phyloP scores from a whole-genome alignment of 53 echinoderm and acorn worm species.

The Arbacia lixula region DNA sequence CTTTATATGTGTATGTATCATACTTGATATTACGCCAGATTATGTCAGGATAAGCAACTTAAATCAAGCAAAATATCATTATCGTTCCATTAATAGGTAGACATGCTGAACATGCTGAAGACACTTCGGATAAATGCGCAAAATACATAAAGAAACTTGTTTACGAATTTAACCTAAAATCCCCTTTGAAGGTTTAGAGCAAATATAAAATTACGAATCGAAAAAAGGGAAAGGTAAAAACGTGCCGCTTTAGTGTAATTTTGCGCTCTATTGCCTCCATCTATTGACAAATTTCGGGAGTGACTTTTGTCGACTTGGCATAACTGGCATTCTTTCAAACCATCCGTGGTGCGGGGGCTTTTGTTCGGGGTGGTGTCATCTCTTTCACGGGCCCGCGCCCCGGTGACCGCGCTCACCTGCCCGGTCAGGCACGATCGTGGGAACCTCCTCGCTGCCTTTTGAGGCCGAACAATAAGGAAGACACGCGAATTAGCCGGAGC shows the following conservation, averaged over 20 bases:
- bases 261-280: conserved; percentile 47
- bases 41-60: too few species aligned
- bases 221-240: not conserved
- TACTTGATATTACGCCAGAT: too few species aligned
- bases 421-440: conserved; percentile 29
- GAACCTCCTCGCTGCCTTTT: conserved; percentile 2
- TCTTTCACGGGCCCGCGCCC: conserved; percentile 1
- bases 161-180: conserved; percentile 43
- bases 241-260: conserved; percentile 37
- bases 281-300: conserved; percentile 35
- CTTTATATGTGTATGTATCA: too few species aligned
- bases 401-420: conserved; percentile 2
- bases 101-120: too few species aligned
- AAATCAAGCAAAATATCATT: too few species aligned
- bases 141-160: not conserved
- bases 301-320: conserved; percentile 44
- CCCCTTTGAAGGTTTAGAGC: conserved; percentile 8
- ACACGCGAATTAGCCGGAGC: conserved; percentile 27
- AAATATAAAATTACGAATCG: too few species aligned
- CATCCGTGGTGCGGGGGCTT: not conserved
- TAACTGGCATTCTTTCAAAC: conserved; percentile 35
- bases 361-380: conserved; percentile 35
- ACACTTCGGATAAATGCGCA: too few species aligned
- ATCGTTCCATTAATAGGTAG: too few species aligned
- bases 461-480: not conserved